Evolutionary conservation across 1,140 invertebrate species (phyloP).

Genomic region (Parasteatoda tepidariorum): DNA sequence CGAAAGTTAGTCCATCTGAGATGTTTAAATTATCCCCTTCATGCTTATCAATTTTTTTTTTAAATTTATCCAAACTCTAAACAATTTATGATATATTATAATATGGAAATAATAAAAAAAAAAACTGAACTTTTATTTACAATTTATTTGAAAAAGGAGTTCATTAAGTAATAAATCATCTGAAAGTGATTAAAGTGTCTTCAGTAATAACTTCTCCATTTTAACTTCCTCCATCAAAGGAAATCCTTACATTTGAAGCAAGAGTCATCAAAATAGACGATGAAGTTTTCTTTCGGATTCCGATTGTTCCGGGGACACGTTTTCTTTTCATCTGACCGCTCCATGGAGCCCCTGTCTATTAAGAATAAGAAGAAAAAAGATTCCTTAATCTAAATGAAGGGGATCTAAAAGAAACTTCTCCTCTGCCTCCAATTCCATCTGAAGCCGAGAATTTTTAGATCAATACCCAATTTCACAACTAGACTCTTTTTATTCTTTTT

Average conservation of each 20-base stretch:
- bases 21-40: no score
- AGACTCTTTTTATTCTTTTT: background rate
- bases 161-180: background rate
- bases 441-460: slow-evolving; percentile 46
- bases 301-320: slow-evolving; percentile 28
- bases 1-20: no score
- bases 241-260: background rate
- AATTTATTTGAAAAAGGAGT: no score
- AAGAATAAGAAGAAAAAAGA: slow-evolving; percentile 17
- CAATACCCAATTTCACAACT: slow-evolving; percentile 58
- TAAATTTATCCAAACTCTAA: no score
- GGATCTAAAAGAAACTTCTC: slow-evolving; percentile 14
- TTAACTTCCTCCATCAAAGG: background rate
- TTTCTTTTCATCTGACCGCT: slow-evolving; percentile 22
- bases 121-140: no score
- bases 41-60: no score
- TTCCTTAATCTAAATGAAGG: slow-evolving; percentile 61
- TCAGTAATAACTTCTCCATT: background rate
- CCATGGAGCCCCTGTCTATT: slow-evolving; percentile 28
- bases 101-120: no score
- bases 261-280: slow-evolving; percentile 1
- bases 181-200: background rate
- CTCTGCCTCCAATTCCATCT: background rate
- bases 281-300: background rate
- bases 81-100: no score